Percentiles rank a stretch among this genome's conserved stretches.
Evolutionary conservation across 2,888 invertebrate species (phyloP).

Genomic region (Machimus rusticus): DNA sequence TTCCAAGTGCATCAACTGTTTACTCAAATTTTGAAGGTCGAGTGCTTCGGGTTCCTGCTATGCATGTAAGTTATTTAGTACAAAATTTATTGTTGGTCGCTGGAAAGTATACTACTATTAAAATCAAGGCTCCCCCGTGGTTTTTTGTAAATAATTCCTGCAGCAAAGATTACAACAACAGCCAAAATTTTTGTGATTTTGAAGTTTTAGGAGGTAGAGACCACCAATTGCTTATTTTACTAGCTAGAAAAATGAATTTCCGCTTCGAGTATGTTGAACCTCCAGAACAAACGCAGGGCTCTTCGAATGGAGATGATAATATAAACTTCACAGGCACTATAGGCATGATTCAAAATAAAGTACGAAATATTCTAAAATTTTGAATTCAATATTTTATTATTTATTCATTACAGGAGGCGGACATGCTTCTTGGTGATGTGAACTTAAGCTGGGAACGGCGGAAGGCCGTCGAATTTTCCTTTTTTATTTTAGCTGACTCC

Average conservation of each 20-base stretch:
- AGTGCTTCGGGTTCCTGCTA: constrained; percentile 73
- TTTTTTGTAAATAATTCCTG: constrained; percentile 75
- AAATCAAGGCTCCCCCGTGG: constrained; percentile 74
- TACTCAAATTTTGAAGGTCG: constrained; percentile 73
- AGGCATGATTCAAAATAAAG: constrained; percentile 74
- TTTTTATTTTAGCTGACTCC: constrained; percentile 77
- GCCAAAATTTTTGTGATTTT: background rate
- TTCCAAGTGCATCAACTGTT: constrained; percentile 69
- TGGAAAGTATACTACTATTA: background rate
- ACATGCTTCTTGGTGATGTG: constrained; percentile 78
- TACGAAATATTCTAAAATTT: constrained; percentile 53
- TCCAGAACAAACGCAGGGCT: constrained; percentile 76
- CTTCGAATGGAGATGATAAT: constrained; percentile 67
- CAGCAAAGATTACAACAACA: constrained; percentile 52
- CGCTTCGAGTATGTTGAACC: constrained; percentile 77
- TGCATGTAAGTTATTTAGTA: constrained; percentile 68
- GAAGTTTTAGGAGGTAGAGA: constrained; percentile 75
- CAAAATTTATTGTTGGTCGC: too few relatives aligned
- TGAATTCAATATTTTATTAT: background rate
- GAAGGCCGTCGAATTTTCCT: constrained; percentile 78
- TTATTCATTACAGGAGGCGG: constrained; percentile 67
- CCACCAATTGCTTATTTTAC: constrained; percentile 71
- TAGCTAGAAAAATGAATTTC: constrained; percentile 75
- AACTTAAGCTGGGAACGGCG: constrained; percentile 76
- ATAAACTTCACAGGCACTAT: constrained; percentile 76